These are phyloP conservation scores for Scaptomyza polygonia DNA, from an alignment of 2,888 invertebrate genomes.

Conservation along the genomic window DNA sequence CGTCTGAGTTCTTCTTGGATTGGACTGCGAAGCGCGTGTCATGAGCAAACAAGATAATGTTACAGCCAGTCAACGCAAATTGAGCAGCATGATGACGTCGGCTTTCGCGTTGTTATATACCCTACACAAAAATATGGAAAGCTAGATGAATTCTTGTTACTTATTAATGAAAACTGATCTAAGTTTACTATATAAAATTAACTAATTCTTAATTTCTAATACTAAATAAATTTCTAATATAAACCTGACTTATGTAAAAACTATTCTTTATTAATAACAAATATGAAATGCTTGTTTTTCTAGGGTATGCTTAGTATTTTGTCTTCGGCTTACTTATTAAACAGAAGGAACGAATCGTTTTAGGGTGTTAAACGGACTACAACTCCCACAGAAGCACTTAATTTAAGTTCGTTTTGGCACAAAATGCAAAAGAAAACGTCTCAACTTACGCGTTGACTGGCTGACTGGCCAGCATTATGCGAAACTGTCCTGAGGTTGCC, in stretches of 20 bases:
- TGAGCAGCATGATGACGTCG: constrained; percentile 52
- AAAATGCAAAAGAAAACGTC: constrained; percentile 78
- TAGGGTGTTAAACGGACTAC: constrained; percentile 14
- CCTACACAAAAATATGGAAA: neutral
- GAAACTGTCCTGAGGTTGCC: constrained; percentile 9
- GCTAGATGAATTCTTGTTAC: neutral
- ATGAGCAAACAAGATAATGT: constrained; percentile 79
- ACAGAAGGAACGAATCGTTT: neutral
- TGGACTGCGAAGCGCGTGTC: constrained; percentile 63
- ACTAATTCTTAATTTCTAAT: too few species aligned
- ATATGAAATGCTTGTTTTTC: too few species aligned
- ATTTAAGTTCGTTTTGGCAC: constrained; percentile 35
- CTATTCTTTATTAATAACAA: too few species aligned
- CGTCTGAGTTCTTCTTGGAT: constrained; percentile 9
- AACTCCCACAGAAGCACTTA: neutral
- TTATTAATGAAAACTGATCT: too few species aligned
- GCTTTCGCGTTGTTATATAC: constrained; percentile 29
- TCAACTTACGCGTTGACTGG: constrained; percentile 59
- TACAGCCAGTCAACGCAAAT: constrained; percentile 73
- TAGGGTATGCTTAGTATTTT: neutral
- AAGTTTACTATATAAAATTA: too few species aligned
- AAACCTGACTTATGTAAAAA: too few species aligned
- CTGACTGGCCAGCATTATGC: constrained; percentile 31
- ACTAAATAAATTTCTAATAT: too few species aligned
- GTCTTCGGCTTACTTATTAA: neutral